These are phyloP conservation scores for Kryptolebias ocellatus DNA, from an alignment of 2,797 vertebrate genomes.

Conservation along the genomic window DNA sequence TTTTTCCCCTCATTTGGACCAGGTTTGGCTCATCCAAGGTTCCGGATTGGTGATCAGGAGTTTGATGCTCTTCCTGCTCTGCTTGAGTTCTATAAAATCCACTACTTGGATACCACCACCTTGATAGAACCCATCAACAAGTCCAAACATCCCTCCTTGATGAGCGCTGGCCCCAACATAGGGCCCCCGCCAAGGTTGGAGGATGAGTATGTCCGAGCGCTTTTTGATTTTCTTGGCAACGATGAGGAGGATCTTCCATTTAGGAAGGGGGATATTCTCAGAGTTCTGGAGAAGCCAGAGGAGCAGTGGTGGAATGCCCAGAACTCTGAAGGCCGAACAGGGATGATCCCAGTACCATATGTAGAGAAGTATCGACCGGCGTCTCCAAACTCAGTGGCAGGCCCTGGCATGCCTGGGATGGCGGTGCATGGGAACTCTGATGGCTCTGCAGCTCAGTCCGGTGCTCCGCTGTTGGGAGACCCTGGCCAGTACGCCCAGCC, in stretches of 20 bases:
- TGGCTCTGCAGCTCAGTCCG: constrained; percentile 82
- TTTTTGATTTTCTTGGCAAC: constrained; percentile 98
- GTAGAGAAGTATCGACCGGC: constrained; percentile 95
- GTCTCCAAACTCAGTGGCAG: constrained; percentile 87
- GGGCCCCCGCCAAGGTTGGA: constrained; percentile 88
- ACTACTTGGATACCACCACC: constrained; percentile 99
- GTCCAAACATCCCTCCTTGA: constrained; percentile 86
- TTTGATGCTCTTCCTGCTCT: constrained; percentile 95
- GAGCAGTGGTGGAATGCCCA: constrained; percentile 99
- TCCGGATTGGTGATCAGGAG: constrained; percentile 98
- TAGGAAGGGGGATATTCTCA: constrained; percentile 94
- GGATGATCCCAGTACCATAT: constrained; percentile 98
- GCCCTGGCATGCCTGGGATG: constrained; percentile 73
- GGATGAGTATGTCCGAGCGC: constrained; percentile 93
- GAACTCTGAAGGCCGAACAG: constrained; percentile 92
- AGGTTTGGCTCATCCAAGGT: constrained; percentile 88
- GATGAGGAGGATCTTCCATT: constrained; percentile 99
- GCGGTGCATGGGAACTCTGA: constrained; percentile 88
- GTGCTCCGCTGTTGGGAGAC: constrained; percentile 88
- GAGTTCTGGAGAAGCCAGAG: constrained; percentile 96
- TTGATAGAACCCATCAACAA: constrained; percentile 96
- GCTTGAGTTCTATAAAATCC: constrained; percentile 99
- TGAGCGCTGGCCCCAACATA: constrained; percentile 54
- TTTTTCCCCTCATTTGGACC: constrained; percentile 5
- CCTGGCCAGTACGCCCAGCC: constrained; percentile 98